Evolutionary conservation across 2,113 vertebrate genomes (phyloP).

Genomic region (Solea senegalensis): DNA sequence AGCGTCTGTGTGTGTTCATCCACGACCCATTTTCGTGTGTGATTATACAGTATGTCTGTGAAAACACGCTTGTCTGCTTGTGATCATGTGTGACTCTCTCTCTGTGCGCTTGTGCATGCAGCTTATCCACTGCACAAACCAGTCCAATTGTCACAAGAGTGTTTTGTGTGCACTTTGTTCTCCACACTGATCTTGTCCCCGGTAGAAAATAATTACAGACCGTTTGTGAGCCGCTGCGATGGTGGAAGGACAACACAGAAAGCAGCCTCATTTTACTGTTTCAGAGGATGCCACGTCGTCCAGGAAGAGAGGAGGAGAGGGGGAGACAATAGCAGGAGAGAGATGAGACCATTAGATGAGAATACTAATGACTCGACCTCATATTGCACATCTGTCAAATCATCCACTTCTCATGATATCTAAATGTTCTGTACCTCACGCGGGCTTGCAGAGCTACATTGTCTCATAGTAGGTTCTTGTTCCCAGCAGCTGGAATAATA

Average conservation of each 20-base stretch:
- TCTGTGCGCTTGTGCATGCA: slow-evolving; percentile 27
- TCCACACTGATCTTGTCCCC: slow-evolving; percentile 74
- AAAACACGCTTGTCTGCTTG: slow-evolving; percentile 39
- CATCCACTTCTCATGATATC: slow-evolving; percentile 44
- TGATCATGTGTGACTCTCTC: slow-evolving; percentile 38
- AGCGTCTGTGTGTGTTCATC: slow-evolving; percentile 35
- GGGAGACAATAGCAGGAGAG: slow-evolving; percentile 47
- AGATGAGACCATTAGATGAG: slow-evolving; percentile 49
- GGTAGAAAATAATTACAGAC: slow-evolving; percentile 82
- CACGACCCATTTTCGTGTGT: slow-evolving; percentile 18
- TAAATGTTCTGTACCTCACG: slow-evolving; percentile 34
- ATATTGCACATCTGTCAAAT: slow-evolving; percentile 66
- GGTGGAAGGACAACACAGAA: slow-evolving; percentile 74
- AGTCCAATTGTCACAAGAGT: slow-evolving; percentile 66
- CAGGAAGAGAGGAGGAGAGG: slow-evolving; percentile 43
- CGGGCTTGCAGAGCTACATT: neutral
- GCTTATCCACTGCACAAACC: slow-evolving; percentile 72
- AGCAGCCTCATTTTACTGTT: slow-evolving; percentile 72
- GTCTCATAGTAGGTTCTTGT: slow-evolving; percentile 9
- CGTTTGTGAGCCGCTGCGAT: slow-evolving; percentile 65
- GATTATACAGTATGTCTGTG: slow-evolving; percentile 14
- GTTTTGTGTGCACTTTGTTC: slow-evolving; percentile 82
- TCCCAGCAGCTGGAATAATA: slow-evolving; percentile 45
- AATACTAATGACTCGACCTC: slow-evolving; percentile 72
- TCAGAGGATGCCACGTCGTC: slow-evolving; percentile 77